Conservation (phyloP, 2,113 vertebrate species). For the Plectropomus leopardus region DNA sequence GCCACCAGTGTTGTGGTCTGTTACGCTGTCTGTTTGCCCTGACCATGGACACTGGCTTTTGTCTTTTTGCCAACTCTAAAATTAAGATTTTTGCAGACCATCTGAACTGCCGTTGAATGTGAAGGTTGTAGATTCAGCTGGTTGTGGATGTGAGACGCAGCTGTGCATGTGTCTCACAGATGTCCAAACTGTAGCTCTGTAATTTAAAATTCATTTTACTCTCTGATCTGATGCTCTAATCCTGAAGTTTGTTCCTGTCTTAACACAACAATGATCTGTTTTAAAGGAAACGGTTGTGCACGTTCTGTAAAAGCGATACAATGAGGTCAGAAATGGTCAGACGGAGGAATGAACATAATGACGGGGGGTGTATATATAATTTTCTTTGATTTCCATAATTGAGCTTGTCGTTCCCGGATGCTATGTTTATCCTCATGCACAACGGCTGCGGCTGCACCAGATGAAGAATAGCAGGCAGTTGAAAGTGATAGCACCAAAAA, state of each 20-base stretch:
- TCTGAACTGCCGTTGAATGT: background rate
- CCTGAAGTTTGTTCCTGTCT: background rate
- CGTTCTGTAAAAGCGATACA: constrained; percentile 5
- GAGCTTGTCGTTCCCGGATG: background rate
- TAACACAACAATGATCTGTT: background rate
- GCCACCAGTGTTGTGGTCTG: background rate
- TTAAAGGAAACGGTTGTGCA: background rate
- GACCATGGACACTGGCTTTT: too few relatives aligned
- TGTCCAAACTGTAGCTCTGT: constrained; percentile 9
- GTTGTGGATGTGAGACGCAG: background rate
- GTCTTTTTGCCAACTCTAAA: too few relatives aligned
- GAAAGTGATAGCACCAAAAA: constrained; percentile 23
- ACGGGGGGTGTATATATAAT: background rate
- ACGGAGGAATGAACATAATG: constrained; percentile 34
- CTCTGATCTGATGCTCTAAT: background rate
- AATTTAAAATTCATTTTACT: background rate
- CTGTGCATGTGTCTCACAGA: constrained; percentile 34
- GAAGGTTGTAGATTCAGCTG: background rate
- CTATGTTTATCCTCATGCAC: constrained; percentile 9
- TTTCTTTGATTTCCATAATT: constrained; percentile 27
- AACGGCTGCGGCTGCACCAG: background rate
- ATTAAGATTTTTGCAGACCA: too few relatives aligned
- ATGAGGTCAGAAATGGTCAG: background rate
- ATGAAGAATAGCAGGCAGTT: constrained; percentile 18
- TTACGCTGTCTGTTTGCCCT: background rate